Evolutionary conservation across 2,113 vertebrate genomes (phyloP).

Genomic region (Chionodraco myersi): DNA sequence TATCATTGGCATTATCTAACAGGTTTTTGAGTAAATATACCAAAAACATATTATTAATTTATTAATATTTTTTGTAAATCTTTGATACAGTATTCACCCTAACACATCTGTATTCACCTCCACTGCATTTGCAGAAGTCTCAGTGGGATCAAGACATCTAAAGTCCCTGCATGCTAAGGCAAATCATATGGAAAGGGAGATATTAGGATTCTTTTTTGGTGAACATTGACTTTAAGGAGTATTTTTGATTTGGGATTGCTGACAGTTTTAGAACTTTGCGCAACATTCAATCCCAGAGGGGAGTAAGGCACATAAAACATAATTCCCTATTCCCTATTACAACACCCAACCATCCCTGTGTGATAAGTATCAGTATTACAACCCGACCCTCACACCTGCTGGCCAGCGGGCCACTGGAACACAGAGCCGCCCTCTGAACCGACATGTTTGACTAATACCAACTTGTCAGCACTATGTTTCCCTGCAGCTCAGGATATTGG

Average conservation of each 20-base stretch:
- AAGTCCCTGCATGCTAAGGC: background rate
- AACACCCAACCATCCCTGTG: slow-evolving; percentile 18
- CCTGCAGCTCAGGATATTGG: slow-evolving; percentile 76
- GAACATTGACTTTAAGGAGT: background rate
- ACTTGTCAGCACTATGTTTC: slow-evolving; percentile 73
- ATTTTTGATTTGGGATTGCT: background rate
- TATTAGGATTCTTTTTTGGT: background rate
- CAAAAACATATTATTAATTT: background rate
- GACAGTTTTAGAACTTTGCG: background rate
- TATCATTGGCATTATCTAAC: background rate
- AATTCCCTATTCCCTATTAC: background rate
- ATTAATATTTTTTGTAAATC: background rate
- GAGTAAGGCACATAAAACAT: background rate
- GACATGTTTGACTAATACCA: slow-evolving; percentile 74
- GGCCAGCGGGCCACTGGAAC: slow-evolving; percentile 25
- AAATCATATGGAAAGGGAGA: background rate
- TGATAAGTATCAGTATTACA: slow-evolving; percentile 51
- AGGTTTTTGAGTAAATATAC: background rate
- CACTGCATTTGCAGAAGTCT: background rate
- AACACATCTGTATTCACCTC: background rate
- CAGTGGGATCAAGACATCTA: background rate
- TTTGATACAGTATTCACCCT: background rate
- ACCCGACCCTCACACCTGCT: slow-evolving; percentile 53
- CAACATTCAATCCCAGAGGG: background rate
- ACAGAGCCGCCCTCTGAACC: slow-evolving; percentile 55